These are phyloP conservation scores for Ptilonorhynchus violaceus DNA, from an alignment of 2,113 vertebrate genomes.

Conservation along the genomic window DNA sequence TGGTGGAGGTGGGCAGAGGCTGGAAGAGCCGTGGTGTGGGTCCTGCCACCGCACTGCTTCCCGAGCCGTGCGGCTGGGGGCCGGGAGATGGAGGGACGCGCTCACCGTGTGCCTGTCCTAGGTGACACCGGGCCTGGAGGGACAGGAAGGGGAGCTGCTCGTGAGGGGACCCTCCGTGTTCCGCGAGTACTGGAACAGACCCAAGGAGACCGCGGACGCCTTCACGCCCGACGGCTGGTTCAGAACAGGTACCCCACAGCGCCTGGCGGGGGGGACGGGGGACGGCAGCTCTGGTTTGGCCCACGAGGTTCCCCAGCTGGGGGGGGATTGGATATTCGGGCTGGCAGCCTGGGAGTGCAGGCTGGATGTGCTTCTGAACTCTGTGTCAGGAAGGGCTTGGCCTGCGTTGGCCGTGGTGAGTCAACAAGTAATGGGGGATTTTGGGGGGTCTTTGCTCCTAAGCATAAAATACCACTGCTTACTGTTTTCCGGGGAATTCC, in stretches of 20 bases:
- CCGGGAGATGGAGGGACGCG: accelerated
- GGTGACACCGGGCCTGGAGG: conserved; percentile 82
- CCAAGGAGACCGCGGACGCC: conserved; percentile 78
- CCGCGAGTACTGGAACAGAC: conserved; percentile 90
- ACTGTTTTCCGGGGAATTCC: background rate
- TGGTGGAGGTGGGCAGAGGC: accelerated
- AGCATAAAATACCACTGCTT: accelerated
- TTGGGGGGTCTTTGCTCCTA: background rate
- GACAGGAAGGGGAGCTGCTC: conserved; percentile 88
- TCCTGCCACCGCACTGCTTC: too few species aligned
- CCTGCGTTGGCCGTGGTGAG: accelerated
- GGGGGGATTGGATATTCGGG: background rate
- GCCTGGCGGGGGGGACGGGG: accelerated
- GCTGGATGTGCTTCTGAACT: accelerated
- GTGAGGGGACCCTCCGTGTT: conserved; percentile 88
- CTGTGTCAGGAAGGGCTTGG: accelerated
- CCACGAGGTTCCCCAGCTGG: accelerated
- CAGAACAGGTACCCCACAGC: conserved; percentile 80
- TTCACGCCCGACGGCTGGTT: conserved; percentile 93
- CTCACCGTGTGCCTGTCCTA: conserved; percentile 26
- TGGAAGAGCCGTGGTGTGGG: accelerated
- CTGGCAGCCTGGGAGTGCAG: background rate
- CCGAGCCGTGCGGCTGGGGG: background rate
- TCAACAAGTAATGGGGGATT: background rate
- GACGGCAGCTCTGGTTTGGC: accelerated